These are phyloP conservation scores for Stenodema calcarata DNA, from an alignment of 2,888 invertebrate genomes.

Conservation along the genomic window DNA sequence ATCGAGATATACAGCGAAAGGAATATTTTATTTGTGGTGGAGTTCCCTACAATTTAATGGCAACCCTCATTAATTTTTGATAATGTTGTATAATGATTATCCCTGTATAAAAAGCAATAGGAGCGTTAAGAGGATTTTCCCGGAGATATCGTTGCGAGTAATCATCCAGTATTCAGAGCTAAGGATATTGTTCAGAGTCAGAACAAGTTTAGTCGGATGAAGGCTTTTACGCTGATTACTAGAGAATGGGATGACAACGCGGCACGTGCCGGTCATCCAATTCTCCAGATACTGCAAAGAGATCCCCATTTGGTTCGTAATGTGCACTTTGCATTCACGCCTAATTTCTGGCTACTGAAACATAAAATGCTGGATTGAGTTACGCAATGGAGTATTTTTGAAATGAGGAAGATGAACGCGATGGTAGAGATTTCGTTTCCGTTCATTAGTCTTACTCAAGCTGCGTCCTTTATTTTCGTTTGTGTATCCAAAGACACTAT, in stretches of 20 bases:
- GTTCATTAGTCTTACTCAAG: too few species aligned
- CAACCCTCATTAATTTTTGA: too few species aligned
- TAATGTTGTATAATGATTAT: too few species aligned
- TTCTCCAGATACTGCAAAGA: background rate
- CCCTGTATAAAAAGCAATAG: too few species aligned
- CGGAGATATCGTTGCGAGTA: background rate
- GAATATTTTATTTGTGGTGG: too few species aligned
- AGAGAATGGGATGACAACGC: slow-evolving; percentile 5
- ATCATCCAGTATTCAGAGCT: background rate
- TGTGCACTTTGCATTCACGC: slow-evolving; percentile 10
- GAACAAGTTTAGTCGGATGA: background rate
- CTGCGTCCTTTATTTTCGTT: too few species aligned
- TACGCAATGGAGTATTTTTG: background rate
- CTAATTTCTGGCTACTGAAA: background rate
- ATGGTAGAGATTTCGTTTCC: too few species aligned
- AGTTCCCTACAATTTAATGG: too few species aligned
- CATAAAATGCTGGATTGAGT: background rate
- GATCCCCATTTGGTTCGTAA: background rate
- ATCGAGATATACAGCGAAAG: too few species aligned
- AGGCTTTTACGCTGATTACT: slow-evolving; percentile 14
- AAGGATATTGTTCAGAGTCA: background rate
- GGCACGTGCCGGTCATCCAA: slow-evolving; percentile 22
- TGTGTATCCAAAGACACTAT: too few species aligned
- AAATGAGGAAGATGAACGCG: background rate
- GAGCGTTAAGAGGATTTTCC: too few species aligned